These are phyloP conservation scores for Schizopygopsis pylzovi DNA, from an alignment of 2,797 vertebrate genomes.

Conservation along the genomic window DNA sequence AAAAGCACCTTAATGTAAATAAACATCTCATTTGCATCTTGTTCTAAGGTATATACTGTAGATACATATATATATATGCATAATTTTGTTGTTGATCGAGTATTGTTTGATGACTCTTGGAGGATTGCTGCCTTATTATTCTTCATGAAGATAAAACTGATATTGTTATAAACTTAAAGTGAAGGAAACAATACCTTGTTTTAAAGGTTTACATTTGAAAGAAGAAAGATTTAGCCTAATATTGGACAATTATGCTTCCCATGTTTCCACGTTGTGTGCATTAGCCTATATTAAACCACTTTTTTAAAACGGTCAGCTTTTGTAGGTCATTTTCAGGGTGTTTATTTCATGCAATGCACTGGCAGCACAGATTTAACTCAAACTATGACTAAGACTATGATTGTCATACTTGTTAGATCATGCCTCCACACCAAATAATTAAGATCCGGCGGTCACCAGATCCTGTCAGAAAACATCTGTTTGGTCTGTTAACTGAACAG, in stretches of 20 bases:
- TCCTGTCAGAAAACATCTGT: too few species aligned
- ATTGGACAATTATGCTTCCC: too few species aligned
- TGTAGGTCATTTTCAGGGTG: background rate
- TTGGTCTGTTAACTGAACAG: too few species aligned
- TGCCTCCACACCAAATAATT: background rate
- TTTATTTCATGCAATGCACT: background rate
- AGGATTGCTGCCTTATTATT: background rate
- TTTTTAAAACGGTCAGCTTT: background rate
- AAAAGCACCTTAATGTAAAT: too few species aligned
- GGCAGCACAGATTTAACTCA: background rate
- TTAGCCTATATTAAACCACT: too few species aligned
- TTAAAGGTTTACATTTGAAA: background rate
- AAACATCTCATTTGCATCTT: too few species aligned
- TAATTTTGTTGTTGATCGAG: background rate
- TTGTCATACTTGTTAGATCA: too few species aligned
- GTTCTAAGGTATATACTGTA: too few species aligned
- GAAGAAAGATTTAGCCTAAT: too few species aligned
- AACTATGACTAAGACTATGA: too few species aligned
- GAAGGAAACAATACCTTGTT: conserved; percentile 5
- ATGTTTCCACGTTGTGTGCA: background rate
- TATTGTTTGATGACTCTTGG: background rate
- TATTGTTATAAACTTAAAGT: background rate
- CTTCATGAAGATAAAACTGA: background rate
- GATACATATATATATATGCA: background rate
- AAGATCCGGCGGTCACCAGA: background rate